Conservation (phyloP, 2,113 vertebrate species). For the Mirounga angustirostris region DNA sequence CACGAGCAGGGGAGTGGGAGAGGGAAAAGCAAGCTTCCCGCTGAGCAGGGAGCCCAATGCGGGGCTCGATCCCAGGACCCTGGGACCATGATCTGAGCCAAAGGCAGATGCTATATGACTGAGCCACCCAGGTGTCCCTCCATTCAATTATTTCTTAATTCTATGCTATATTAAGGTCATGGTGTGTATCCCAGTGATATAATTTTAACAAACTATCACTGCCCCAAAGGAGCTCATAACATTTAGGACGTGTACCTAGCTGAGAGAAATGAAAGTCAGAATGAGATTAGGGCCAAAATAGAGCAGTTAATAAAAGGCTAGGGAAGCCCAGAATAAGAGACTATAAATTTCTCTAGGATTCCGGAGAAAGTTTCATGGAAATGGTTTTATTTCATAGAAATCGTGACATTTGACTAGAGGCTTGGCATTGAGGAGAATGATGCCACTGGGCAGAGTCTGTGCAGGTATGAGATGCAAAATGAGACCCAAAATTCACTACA, state of each 20-base stretch:
- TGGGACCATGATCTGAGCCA: no score
- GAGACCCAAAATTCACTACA: not conserved
- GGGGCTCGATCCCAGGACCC: no score
- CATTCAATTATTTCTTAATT: not conserved
- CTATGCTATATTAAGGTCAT: not conserved
- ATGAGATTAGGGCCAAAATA: not conserved
- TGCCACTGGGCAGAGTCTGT: not conserved
- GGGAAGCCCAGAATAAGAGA: not conserved
- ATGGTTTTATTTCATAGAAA: not conserved
- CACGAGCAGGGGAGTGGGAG: no score
- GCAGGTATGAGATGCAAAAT: not conserved
- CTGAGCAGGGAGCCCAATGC: no score
- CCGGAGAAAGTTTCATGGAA: not conserved
- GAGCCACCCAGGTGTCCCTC: not conserved
- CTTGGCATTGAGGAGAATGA: accelerated
- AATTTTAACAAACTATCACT: not conserved
- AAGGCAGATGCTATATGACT: no score
- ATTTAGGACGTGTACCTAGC: not conserved
- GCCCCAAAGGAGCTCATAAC: not conserved
- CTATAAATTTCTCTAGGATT: not conserved
- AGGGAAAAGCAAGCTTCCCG: no score
- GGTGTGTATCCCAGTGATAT: not conserved
- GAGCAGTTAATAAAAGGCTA: not conserved
- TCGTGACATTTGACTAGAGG: accelerated
- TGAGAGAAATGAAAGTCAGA: not conserved